Conservation (phyloP, 2,888 invertebrate species). For the Drymonia ruficornis region DNA sequence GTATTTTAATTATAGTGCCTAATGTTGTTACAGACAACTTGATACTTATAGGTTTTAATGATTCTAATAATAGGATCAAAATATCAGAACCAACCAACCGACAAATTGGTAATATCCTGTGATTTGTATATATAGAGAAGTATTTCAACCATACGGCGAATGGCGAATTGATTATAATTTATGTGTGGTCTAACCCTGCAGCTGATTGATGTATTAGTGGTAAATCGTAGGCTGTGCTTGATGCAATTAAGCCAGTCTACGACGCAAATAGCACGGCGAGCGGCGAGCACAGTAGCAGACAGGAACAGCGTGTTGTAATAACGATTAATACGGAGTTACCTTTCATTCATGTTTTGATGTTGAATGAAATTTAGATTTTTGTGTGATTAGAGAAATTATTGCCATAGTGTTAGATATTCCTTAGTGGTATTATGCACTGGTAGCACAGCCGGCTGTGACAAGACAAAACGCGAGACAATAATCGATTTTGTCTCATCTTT, state of each 20-base stretch:
- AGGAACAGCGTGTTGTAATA: background rate
- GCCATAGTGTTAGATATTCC: too few relatives aligned
- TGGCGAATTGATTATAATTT: background rate
- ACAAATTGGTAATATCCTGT: background rate
- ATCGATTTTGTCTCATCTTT: too few relatives aligned
- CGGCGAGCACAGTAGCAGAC: constrained; percentile 5
- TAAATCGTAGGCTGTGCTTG: constrained; percentile 7
- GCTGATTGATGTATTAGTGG: constrained; percentile 5
- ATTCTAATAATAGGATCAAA: background rate
- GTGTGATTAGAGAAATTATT: too few relatives aligned
- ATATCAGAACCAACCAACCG: background rate
- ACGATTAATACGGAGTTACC: background rate
- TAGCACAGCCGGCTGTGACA: too few relatives aligned
- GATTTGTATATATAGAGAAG: background rate
- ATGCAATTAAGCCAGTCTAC: constrained; percentile 12
- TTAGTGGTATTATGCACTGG: too few relatives aligned
- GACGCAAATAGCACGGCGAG: constrained; percentile 8
- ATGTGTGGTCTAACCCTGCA: constrained; percentile 1
- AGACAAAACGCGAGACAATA: too few relatives aligned
- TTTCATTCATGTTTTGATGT: background rate
- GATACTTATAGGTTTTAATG: background rate
- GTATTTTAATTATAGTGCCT: background rate
- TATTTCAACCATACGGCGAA: background rate
- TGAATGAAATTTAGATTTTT: background rate
- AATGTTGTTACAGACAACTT: background rate